phyloP scores from a whole-genome alignment of 2,113 vertebrate genomes.

The Morphnarchus princeps region DNA sequence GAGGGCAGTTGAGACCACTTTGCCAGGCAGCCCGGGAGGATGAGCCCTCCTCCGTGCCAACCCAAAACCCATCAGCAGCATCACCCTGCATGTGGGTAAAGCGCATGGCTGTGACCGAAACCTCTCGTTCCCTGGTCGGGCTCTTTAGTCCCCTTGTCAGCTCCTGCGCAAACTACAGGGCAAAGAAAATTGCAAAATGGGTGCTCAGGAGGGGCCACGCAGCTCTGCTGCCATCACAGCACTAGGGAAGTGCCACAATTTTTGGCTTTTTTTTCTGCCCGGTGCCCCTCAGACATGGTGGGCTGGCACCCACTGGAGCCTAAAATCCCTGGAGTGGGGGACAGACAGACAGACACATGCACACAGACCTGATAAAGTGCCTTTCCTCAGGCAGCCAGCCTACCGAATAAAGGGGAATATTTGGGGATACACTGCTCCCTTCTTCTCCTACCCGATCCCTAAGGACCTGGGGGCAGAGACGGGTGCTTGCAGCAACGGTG shows the following conservation, averaged over 20 bases:
- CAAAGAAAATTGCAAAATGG: background rate
- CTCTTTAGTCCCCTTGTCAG: background rate
- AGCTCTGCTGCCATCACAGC: background rate
- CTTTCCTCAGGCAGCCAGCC: background rate
- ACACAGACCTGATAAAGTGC: background rate
- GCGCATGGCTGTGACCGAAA: background rate
- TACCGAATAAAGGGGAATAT: background rate
- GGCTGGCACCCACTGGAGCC: background rate
- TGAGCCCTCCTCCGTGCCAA: background rate
- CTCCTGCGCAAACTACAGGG: accelerated
- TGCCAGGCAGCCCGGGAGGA: background rate
- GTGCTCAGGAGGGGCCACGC: background rate
- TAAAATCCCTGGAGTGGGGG: background rate
- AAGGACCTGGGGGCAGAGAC: accelerated
- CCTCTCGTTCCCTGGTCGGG: background rate
- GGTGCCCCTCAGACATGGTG: background rate
- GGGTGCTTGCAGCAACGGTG: background rate
- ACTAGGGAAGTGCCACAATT: background rate
- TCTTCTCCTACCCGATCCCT: background rate
- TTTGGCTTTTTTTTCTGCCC: background rate
- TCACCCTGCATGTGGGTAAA: background rate
- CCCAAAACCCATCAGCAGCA: background rate
- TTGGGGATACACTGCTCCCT: background rate
- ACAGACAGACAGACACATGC: background rate
- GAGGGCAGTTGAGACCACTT: background rate